Base-by-base conservation (phyloP, 1,140 invertebrate genomes). In the Caenorhabditis latens region DNA sequence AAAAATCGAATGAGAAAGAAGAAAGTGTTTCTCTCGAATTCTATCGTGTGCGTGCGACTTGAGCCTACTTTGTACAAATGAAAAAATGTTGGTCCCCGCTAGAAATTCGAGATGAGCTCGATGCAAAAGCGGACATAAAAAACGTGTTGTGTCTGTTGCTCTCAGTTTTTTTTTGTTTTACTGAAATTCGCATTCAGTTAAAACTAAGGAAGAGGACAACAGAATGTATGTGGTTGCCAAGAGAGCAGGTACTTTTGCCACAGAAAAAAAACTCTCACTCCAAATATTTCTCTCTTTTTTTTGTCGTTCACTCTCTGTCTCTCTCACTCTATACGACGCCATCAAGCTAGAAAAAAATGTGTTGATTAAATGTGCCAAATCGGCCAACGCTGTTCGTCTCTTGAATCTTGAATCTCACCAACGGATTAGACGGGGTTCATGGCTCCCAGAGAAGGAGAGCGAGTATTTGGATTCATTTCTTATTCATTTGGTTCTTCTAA, bases 301-400 rank as follows among this genome's bases (percentile, higher is more conserved):
- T n/a, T 4, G 14, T 71, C 42, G 4, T 43, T 71, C n/a, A 24
- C 71, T 13, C 71, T 79, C 46, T 50, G 50, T 32, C 40, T 50
- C 46, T 79, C 4, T 14, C 32, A 67, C 24, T 21, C 63, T 42
- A 19, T 40, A 67, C 13, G 2, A 42, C 43, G n/a, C 46, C 46
- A 24, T 8, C 40, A 48, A 53, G 40, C 40, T 13, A 3, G 32
- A 32, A 32, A 32, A n/a, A 50, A 19, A 63, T 9, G 24, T 50
- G 46, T 79, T 79, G 71, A 50, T 79, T 79, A 53, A 79, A 79
- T 79, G 71, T 50, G 71, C 71, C 46, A 79, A 79, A 79, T 79
- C 46, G 71, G 71, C 40, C 16, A 48, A 43, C 21, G 71, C 21
- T 50, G 13, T 79, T 48, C 65, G 13, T 71, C 65, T 48, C 42